phyloP scores from a whole-genome alignment of 2,797 vertebrate species.

The Lates japonicus region DNA sequence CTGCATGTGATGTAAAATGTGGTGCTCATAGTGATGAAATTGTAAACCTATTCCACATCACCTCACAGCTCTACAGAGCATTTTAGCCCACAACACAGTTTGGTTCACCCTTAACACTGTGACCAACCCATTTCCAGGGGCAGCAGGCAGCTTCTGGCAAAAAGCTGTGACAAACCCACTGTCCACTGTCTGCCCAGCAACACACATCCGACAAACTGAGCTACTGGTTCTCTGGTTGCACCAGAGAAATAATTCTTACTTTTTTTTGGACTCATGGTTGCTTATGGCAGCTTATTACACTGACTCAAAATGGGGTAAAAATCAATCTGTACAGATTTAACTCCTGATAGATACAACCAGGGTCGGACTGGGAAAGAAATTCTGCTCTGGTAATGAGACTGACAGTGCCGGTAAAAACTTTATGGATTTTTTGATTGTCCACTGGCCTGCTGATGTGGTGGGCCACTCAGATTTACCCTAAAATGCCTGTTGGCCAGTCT shows the following conservation, averaged over 20 bases:
- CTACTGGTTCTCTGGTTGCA: too few relatives aligned
- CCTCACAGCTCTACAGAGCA: not conserved
- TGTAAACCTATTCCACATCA: not conserved
- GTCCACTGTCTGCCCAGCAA: not conserved
- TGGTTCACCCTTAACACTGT: not conserved
- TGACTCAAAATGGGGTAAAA: not conserved
- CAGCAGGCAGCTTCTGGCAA: not conserved
- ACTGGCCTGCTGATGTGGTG: too few relatives aligned
- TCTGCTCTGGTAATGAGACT: too few relatives aligned
- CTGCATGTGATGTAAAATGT: not conserved
- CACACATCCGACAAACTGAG: constrained; percentile 7
- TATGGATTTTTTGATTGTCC: too few relatives aligned
- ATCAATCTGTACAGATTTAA: not conserved
- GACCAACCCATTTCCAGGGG: not conserved
- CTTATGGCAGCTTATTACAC: not conserved
- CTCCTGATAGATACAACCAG: not conserved
- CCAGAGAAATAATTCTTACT: too few relatives aligned
- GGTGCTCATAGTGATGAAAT: not conserved
- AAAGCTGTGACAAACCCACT: not conserved
- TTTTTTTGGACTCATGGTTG: too few relatives aligned
- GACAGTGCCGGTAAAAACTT: too few relatives aligned
- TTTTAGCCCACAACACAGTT: not conserved
- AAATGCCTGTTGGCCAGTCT: too few relatives aligned
- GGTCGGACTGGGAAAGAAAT: too few relatives aligned
- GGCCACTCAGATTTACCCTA: too few relatives aligned